phyloP scores from a whole-genome alignment of 2,113 vertebrate species.

The Gobius niger region DNA sequence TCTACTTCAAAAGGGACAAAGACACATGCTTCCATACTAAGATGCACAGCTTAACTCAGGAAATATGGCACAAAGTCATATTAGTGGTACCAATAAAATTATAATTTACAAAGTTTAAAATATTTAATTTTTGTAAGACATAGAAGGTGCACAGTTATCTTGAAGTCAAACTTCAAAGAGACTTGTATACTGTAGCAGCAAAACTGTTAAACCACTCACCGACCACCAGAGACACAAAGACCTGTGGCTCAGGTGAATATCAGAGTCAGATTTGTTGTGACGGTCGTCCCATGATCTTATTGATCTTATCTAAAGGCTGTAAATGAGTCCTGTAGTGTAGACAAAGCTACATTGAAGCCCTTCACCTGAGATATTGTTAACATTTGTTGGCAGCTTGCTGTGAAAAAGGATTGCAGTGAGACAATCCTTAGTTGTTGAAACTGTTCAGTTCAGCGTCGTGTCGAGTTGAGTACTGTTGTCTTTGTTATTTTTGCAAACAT shows the following conservation, averaged over 20 bases:
- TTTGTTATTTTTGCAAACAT: background rate
- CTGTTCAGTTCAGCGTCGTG: background rate
- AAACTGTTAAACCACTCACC: background rate
- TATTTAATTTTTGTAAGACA: constrained; percentile 27
- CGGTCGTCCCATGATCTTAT: background rate
- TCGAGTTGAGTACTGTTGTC: background rate
- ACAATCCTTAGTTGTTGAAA: constrained; percentile 10
- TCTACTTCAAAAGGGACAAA: constrained; percentile 24
- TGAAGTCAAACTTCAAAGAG: background rate
- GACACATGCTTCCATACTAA: constrained; percentile 24
- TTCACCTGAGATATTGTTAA: constrained; percentile 47
- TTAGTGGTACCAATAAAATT: constrained; percentile 10
- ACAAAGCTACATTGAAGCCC: constrained; percentile 32
- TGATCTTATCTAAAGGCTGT: background rate
- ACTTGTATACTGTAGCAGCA: background rate
- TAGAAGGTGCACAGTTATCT: background rate
- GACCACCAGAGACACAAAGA: background rate
- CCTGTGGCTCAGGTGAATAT: background rate
- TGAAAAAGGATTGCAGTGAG: constrained; percentile 28
- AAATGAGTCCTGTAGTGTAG: constrained; percentile 17
- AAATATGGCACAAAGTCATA: constrained; percentile 53
- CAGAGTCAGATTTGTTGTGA: background rate
- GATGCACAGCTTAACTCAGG: constrained; percentile 11
- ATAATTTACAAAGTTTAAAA: constrained; percentile 14
- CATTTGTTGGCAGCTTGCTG: constrained; percentile 21